These are phyloP conservation scores for Drosophila differens DNA, from an alignment of 2,888 invertebrate species.

Conservation along the genomic window DNA sequence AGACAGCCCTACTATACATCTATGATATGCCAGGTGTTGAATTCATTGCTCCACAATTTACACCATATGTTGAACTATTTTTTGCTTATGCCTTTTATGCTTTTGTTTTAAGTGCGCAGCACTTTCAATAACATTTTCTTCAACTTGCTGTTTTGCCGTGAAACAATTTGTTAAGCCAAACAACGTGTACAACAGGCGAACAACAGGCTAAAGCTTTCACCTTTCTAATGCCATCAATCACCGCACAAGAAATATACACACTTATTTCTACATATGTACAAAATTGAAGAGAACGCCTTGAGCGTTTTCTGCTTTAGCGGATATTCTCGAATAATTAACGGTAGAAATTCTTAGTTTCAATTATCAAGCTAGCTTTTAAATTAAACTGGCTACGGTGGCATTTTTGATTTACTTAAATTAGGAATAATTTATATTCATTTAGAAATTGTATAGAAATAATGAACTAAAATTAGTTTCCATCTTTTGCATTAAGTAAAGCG, in stretches of 20 bases:
- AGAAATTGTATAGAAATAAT: not conserved
- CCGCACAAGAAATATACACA: constrained; percentile 1
- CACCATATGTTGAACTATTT: constrained; percentile 5
- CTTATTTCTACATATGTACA: not conserved
- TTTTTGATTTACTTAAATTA: not conserved
- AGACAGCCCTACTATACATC: constrained; percentile 1
- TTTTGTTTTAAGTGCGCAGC: too few relatives aligned
- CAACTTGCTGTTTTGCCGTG: constrained; percentile 5
- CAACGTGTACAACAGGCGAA: constrained; percentile 13
- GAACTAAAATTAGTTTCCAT: not conserved
- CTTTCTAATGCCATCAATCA: constrained; percentile 59
- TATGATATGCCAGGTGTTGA: constrained; percentile 38
- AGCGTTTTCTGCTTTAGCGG: not conserved
- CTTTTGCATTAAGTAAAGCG: not conserved
- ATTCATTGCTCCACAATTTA: constrained; percentile 3
- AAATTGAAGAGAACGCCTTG: not conserved
- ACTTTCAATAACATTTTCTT: constrained; percentile 15
- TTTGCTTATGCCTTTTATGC: not conserved
- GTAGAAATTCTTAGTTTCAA: not conserved
- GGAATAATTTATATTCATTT: not conserved
- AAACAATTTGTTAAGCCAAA: constrained; percentile 23
- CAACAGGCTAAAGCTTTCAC: constrained; percentile 47
- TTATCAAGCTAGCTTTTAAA: not conserved
- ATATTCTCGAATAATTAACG: not conserved
- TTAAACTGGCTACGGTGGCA: not conserved